Evolutionary conservation across 2,797 vertebrate genomes (phyloP), one percentile per base, ranked within the genome.

Genomic region (Microctenopoma steveboyesi): DNA sequence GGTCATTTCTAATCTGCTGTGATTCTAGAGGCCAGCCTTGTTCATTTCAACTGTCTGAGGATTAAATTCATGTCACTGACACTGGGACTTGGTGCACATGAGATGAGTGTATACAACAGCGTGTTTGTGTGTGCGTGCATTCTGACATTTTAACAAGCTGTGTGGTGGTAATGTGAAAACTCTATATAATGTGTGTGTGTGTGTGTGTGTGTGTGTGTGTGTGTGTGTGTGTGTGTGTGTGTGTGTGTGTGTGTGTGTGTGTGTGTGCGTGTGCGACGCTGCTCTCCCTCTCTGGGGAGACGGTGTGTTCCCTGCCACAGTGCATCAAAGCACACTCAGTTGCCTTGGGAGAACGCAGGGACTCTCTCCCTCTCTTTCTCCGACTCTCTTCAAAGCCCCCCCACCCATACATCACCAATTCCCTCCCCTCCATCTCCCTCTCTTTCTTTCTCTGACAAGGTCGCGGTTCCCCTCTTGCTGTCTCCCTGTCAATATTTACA

Each of bases 301-400:
- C 92, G 88, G 92, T 91, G 92, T 92, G 92, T 91, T 94, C 90
- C 84, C 93, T 93, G 93, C 91, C 93, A 94, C 82, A 76, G 83
- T 75, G 84, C 82, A 93, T 95, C 93, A 94, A 89, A 86, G 84
- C 85, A 92, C 81, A 92, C 82, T 91, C 87, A 86, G 81, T 89
- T 84, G 87, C 87, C 90, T 85, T 82, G 81, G 88, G 92, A 92
- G 86, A 88, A 91, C 76, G 80, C 85, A 85, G 79, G 68, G 74
- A 73, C 85, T 78, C 66, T 62, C 76, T 77, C 72, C 81, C 76
- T 33, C 53, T 37, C 50, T 56, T 25, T 37, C 47, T 56, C 33
- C 33, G 16, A 8, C 28, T 12, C 47, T 35, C 37, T 14, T 10
- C 14, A 27, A 9, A 39, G 51, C n/a, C 1, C 45, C 47, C 47